These are phyloP conservation scores for Gymnobelideus leadbeateri DNA, from an alignment of 2,113 vertebrate genomes.

Conservation along the genomic window DNA sequence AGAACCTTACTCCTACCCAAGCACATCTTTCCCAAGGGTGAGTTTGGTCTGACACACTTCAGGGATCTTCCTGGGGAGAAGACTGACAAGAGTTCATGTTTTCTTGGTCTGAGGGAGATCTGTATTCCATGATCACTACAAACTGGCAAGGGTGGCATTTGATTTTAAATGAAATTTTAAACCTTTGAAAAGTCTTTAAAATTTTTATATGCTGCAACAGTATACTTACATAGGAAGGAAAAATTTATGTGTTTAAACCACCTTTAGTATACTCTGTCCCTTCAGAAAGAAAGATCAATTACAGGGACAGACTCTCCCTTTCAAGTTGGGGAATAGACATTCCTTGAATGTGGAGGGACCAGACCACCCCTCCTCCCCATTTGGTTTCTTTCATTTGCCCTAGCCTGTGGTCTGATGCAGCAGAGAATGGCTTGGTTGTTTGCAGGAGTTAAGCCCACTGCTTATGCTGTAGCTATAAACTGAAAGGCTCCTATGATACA, in stretches of 20 bases:
- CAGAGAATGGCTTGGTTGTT: not conserved
- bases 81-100: not conserved
- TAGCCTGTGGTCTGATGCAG: not conserved
- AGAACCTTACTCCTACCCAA: not conserved
- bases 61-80: not conserved
- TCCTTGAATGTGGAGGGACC: not conserved
- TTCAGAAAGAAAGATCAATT: not conserved
- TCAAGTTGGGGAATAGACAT: not conserved
- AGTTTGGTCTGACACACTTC: not conserved
- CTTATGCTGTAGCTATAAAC: not conserved
- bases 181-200: slow-evolving; percentile 31
- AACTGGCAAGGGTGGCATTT: slow-evolving; percentile 23
- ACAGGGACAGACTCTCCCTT: not conserved
- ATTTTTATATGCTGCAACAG: slow-evolving; percentile 9
- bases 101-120: not conserved
- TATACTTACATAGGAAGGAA: slow-evolving; percentile 37
- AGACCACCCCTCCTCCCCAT: not conserved
- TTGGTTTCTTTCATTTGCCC: not conserved
- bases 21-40: not conserved
- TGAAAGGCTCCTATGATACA: not conserved
- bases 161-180: slow-evolving; percentile 52
- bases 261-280: not conserved
- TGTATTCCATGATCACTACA: not conserved
- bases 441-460: not conserved
- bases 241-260: not conserved